Evolutionary conservation across 1,140 invertebrate genomes (phyloP), one percentile per base, ranked within the genome.

Genomic region (Mycetomoellerius zeteki): DNA sequence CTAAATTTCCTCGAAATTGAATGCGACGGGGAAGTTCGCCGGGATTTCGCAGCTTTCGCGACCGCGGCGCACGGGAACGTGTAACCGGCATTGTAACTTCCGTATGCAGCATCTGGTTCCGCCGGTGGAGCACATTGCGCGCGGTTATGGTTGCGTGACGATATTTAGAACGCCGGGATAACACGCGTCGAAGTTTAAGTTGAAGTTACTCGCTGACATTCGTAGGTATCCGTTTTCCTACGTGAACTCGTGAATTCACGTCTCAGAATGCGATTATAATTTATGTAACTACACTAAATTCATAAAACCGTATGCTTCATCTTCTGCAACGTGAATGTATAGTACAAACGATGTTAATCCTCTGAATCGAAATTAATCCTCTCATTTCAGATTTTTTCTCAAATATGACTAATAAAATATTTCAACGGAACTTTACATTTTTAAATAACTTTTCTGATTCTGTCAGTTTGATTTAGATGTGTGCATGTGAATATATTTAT

Each of bases 1-100:
- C 75, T 71, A 89, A 86, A 88, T 80, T 62, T 62, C 10, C 60
- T 27, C 72, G 65, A 85, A 87, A 73, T 77, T 67, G 54, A 60
- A 75, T 52, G 52, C 64, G 47, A 56, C 67, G 86, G 43, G 21
- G 56, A 86, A 88, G 56, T 86, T 89, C 52, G 16, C n/a, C 60
- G 60, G 60, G 82, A 16, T 65, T 67, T 64, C 73, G 58, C 27
- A 64, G 73, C 58, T 85, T 43, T 30, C 73, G 60, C 72, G 58
- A 37, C 47, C 19, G 27, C 19, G 27, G 16, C 8, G 76, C 4
- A n/a, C n/a, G 33, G 30, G 24, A 56, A 8, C 52, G 65, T 72
- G 69, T 73, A 82, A 73, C 67, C 80, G 52, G 27, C 12, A 54
- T 33, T 73, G 80, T 73, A 84, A 84, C 80, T 84, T 84, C 80